phyloP scores from a whole-genome alignment of 2,113 vertebrate species.

The Prinia subflava region DNA sequence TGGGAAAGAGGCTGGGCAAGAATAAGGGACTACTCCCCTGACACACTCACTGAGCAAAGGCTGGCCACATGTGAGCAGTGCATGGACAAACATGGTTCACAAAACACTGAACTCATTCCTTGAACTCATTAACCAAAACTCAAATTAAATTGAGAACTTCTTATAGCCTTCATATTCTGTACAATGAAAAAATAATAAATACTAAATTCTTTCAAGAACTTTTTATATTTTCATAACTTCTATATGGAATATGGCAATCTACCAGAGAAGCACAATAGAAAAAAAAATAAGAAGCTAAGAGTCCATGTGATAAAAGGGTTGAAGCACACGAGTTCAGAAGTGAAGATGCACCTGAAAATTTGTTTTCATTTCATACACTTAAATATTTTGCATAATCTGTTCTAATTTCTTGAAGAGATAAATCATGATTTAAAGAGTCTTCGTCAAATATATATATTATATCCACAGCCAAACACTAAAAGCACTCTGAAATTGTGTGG shows the following conservation, averaged over 20 bases:
- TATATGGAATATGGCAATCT: not conserved
- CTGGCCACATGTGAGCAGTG: fast-evolving
- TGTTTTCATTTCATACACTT: not conserved
- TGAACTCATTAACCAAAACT: not conserved
- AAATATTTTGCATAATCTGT: not conserved
- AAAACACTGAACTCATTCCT: not conserved
- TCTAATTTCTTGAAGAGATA: not conserved
- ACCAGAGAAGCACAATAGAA: not conserved
- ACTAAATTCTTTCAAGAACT: not conserved
- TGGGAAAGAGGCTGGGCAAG: not conserved
- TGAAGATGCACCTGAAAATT: not conserved
- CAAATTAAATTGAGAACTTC: not conserved
- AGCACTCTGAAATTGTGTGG: not conserved
- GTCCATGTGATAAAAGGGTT: not conserved
- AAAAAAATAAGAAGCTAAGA: not conserved
- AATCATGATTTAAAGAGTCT: not conserved
- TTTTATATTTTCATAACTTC: not conserved
- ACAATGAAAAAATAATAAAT: not conserved
- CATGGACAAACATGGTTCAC: not conserved
- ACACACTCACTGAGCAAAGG: not conserved
- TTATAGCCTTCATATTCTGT: not conserved
- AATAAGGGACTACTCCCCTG: not conserved
- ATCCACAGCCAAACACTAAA: not conserved
- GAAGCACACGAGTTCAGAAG: not conserved
- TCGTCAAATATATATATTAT: not conserved